Conservation (phyloP, 2,113 vertebrate species). For the Stigmatopora argus region DNA sequence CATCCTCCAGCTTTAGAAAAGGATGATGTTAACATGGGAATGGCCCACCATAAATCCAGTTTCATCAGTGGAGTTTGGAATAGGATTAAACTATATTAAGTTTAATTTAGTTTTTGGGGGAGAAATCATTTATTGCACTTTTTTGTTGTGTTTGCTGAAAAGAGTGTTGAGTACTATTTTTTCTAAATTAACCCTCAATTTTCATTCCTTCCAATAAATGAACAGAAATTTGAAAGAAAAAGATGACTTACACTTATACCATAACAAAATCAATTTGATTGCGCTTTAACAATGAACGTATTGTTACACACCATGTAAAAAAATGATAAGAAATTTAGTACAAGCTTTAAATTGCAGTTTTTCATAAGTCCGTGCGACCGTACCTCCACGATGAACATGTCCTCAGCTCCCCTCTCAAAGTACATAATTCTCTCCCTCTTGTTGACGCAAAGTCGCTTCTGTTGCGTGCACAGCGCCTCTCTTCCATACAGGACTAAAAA, state of each 20-base stretch:
- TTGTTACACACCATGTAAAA: too few relatives aligned
- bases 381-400: slow-evolving; percentile 95
- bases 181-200: too few relatives aligned
- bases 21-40: not conserved
- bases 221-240: too few relatives aligned
- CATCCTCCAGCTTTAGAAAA: slow-evolving; percentile 79
- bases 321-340: not conserved
- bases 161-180: too few relatives aligned
- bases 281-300: too few relatives aligned
- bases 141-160: too few relatives aligned
- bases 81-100: not conserved
- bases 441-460: slow-evolving; percentile 89
- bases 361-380: not conserved
- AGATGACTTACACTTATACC: too few relatives aligned
- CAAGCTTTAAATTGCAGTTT: not conserved
- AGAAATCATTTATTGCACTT: too few relatives aligned
- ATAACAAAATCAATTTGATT: too few relatives aligned
- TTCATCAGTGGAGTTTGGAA: not conserved
- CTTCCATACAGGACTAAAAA: slow-evolving; percentile 86
- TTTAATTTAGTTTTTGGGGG: too few relatives aligned
- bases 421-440: slow-evolving; percentile 89
- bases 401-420: slow-evolving; percentile 86
- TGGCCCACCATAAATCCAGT: too few relatives aligned
- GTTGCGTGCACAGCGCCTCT: slow-evolving; percentile 77
- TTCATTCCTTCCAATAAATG: too few relatives aligned